phyloP scores from a whole-genome alignment of 2,797 vertebrate genomes.

The Anguilla anguilla region DNA sequence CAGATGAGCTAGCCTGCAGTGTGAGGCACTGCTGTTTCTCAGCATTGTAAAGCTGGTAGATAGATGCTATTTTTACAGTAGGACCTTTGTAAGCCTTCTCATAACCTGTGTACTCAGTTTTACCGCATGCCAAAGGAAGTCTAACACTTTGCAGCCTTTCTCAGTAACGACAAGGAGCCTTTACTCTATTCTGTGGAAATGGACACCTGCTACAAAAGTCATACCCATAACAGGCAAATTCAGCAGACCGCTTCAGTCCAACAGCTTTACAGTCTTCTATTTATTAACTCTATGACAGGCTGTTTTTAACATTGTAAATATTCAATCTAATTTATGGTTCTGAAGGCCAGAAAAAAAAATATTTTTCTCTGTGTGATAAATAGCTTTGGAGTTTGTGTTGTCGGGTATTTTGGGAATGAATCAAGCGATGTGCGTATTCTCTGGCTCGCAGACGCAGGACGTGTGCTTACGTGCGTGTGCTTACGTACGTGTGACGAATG shows the following conservation, averaged over 20 bases:
- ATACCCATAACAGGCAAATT: not conserved
- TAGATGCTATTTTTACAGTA: not conserved
- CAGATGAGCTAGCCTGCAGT: not conserved
- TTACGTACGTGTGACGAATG: not conserved
- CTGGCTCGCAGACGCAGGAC: too few relatives aligned
- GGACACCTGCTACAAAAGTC: not conserved
- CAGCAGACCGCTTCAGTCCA: constrained; percentile 5
- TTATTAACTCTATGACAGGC: constrained; percentile 12
- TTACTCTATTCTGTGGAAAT: constrained; percentile 16
- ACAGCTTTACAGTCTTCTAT: constrained; percentile 7
- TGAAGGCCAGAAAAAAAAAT: not conserved
- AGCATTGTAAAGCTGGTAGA: not conserved
- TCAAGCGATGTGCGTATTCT: not conserved
- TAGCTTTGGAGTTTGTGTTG: not conserved
- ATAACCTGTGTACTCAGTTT: constrained; percentile 5
- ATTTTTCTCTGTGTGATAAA: not conserved
- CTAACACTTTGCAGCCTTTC: not conserved
- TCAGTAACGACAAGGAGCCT: not conserved
- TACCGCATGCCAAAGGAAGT: constrained; percentile 19
- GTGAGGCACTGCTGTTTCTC: not conserved
- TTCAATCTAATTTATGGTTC: not conserved
- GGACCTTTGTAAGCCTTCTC: constrained; percentile 13
- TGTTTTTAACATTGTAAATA: constrained; percentile 1
- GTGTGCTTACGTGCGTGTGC: not conserved
- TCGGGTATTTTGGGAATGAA: not conserved